phyloP scores from a whole-genome alignment of 2,797 vertebrate species.

The Gobionotothen gibberifrons region DNA sequence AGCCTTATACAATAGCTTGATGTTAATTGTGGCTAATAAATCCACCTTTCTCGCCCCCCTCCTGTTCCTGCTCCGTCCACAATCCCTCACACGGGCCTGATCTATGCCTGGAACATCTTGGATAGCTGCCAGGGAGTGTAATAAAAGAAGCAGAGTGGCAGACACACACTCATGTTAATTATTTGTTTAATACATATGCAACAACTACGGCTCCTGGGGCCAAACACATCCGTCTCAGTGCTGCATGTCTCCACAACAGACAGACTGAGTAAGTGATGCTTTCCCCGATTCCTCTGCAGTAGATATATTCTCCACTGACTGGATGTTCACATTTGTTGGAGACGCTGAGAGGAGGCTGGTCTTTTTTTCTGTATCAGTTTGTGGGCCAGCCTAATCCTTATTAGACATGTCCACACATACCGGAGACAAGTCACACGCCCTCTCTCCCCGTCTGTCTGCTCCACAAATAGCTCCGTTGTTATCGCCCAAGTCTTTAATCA shows the following conservation, averaged over 20 bases:
- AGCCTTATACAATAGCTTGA: slow-evolving; percentile 69
- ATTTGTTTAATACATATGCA: slow-evolving; percentile 82
- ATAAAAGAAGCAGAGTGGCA: slow-evolving; percentile 60
- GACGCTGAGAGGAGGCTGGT: slow-evolving; percentile 16
- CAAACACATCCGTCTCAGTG: slow-evolving; percentile 40
- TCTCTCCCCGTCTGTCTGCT: slow-evolving; percentile 34
- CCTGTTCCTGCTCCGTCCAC: slow-evolving; percentile 7
- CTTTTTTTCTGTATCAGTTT: slow-evolving; percentile 45
- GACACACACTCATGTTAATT: slow-evolving; percentile 64
- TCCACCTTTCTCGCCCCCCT: slow-evolving; percentile 40
- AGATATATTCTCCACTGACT: slow-evolving; percentile 36
- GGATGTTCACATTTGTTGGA: slow-evolving; percentile 41
- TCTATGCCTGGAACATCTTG: slow-evolving; percentile 56
- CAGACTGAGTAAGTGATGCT: slow-evolving; percentile 29
- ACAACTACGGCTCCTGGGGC: slow-evolving; percentile 65
- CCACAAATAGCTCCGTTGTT: slow-evolving; percentile 65
- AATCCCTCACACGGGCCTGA: slow-evolving; percentile 44
- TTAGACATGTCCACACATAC: slow-evolving; percentile 57
- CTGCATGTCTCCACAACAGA: slow-evolving; percentile 32
- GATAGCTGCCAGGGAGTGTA: slow-evolving; percentile 61
- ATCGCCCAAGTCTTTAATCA: slow-evolving; percentile 66
- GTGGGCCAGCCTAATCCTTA: slow-evolving; percentile 64
- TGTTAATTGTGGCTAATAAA: slow-evolving; percentile 80
- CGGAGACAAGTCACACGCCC: slow-evolving; percentile 34
- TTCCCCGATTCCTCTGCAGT: slow-evolving; percentile 41